phyloP scores from a whole-genome alignment of 2,888 invertebrate species.

The Bellardia bayeri region DNA sequence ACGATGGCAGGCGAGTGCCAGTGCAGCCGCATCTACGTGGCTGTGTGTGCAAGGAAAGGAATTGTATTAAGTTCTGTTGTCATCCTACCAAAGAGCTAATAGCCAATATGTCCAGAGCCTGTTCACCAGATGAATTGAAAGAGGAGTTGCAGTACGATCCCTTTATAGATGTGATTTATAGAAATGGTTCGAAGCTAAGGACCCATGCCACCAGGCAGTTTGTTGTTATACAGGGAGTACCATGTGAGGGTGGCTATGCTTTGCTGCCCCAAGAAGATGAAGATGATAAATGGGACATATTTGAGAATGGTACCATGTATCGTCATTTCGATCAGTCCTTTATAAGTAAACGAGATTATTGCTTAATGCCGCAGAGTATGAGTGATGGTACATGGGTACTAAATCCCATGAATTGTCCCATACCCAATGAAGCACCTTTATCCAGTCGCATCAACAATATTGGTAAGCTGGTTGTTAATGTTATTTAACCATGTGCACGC shows the following conservation, averaged over 20 bases:
- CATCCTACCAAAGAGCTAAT: constrained; percentile 71
- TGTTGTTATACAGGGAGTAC: constrained; percentile 73
- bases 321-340: constrained; percentile 64
- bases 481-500: not conserved
- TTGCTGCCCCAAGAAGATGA: constrained; percentile 77
- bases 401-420: constrained; percentile 75
- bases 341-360: constrained; percentile 72
- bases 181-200: constrained; percentile 54
- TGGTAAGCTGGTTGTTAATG: constrained; percentile 28
- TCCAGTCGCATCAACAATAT: constrained; percentile 66
- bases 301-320: constrained; percentile 73
- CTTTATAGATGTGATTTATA: constrained; percentile 60
- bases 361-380: constrained; percentile 66
- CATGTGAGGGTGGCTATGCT: constrained; percentile 77
- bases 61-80: constrained; percentile 79
- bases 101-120: constrained; percentile 42
- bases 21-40: constrained; percentile 76
- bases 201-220: constrained; percentile 56
- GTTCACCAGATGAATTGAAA: constrained; percentile 53
- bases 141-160: constrained; percentile 67
- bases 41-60: constrained; percentile 77
- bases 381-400: constrained; percentile 64
- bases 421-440: constrained; percentile 51
- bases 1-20: constrained; percentile 55
- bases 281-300: constrained; percentile 78